phyloP scores from a whole-genome alignment of 2,888 invertebrate genomes.

The Cosmopolites sordidus region DNA sequence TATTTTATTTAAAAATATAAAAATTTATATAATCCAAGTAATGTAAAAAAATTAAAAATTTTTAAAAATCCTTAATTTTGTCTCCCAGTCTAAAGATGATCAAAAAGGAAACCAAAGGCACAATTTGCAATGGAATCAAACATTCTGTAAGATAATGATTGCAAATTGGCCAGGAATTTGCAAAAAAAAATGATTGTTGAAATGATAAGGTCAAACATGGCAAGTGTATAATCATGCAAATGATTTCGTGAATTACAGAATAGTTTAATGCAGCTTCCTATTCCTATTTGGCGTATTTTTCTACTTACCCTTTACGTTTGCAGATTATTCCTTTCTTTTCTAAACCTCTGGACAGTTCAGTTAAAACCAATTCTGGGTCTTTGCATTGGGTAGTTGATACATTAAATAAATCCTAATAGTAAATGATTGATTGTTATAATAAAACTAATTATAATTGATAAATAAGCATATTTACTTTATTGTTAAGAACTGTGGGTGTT shows the following conservation, averaged over 20 bases:
- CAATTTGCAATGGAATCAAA: too few species aligned
- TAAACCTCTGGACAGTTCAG: constrained; percentile 58
- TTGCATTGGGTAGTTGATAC: constrained; percentile 65
- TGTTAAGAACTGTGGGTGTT: constrained; percentile 49
- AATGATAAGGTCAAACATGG: constrained; percentile 1
- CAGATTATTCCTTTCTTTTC: constrained; percentile 60
- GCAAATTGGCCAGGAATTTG: background rate
- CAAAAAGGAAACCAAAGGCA: too few species aligned
- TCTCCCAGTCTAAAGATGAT: too few species aligned
- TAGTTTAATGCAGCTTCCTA: background rate
- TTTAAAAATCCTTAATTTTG: too few species aligned
- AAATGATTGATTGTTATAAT: too few species aligned
- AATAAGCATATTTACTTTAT: constrained; percentile 45
- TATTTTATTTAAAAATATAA: too few species aligned
- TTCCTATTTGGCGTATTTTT: background rate
- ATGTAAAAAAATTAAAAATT: too few species aligned
- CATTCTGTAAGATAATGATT: background rate
- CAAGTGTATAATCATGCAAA: background rate
- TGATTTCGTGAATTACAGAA: background rate
- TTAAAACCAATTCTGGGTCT: constrained; percentile 61
- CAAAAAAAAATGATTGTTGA: too few species aligned
- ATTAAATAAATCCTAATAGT: constrained; percentile 60
- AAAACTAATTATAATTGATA: too few species aligned
- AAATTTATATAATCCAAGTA: too few species aligned
- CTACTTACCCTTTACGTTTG: constrained; percentile 61